A percentile compares a stretch with the other conserved stretches of the same genome.
phyloP scores from a whole-genome alignment of 2,888 invertebrate species.

The Drosophila kanekoi region DNA sequence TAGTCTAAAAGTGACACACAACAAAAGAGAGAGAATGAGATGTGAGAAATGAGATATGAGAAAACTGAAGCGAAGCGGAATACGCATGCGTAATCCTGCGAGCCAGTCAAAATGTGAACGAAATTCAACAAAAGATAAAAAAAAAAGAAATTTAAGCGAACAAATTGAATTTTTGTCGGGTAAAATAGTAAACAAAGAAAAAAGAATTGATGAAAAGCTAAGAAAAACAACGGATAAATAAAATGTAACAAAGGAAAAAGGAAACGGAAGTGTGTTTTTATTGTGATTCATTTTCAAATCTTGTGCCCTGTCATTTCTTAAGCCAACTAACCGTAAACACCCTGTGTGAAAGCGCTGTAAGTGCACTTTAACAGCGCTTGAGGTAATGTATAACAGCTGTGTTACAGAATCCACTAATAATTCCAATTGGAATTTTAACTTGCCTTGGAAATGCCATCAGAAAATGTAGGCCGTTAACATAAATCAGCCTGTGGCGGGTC shows the following conservation, averaged over 20 bases:
- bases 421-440: neutral
- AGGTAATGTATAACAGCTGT: neutral
- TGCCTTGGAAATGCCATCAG: too few relatives aligned
- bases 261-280: slow-evolving; percentile 17
- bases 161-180: slow-evolving; percentile 61
- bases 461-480: too few relatives aligned
- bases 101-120: slow-evolving; percentile 39
- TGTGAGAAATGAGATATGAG: slow-evolving; percentile 22
- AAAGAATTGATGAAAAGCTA: slow-evolving; percentile 36
- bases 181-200: slow-evolving; percentile 38
- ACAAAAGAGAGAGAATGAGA: slow-evolving; percentile 38
- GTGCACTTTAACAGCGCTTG: neutral
- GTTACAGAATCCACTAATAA: neutral
- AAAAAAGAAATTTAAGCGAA: slow-evolving; percentile 52
- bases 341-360: too few relatives aligned
- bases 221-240: slow-evolving; percentile 53
- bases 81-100: slow-evolving; percentile 22
- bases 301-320: too few relatives aligned
- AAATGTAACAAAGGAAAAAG: slow-evolving; percentile 62
- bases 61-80: slow-evolving; percentile 33
- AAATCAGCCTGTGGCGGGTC: neutral
- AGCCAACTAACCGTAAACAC: neutral
- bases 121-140: slow-evolving; percentile 33
- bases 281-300: neutral
- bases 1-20: slow-evolving; percentile 29